These are phyloP conservation scores for Smithornis capensis DNA, from an alignment of 2,113 vertebrate genomes.

Conservation along the genomic window DNA sequence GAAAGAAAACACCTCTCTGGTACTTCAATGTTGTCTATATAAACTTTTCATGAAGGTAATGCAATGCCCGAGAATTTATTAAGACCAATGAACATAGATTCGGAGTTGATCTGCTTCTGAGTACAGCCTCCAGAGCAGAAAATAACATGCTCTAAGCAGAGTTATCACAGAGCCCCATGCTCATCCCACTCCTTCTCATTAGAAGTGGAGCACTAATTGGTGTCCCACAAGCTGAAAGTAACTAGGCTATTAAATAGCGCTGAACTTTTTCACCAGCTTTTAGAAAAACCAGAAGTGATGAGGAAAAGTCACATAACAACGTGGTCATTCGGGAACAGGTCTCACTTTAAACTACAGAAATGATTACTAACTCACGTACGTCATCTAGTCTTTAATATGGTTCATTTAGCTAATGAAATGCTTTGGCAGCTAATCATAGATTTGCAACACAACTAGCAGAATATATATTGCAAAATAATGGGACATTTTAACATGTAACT, in stretches of 20 bases:
- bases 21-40: not conserved
- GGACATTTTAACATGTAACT: not conserved
- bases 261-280: not conserved
- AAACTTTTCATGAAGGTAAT: not conserved
- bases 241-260: not conserved
- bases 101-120: not conserved
- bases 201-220: not conserved
- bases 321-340: not conserved
- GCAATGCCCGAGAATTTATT: not conserved
- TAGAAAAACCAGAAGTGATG: not conserved
- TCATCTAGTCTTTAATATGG: not conserved
- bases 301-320: not conserved
- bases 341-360: not conserved
- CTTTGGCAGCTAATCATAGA: conserved; percentile 36
- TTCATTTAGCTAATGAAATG: conserved; percentile 49
- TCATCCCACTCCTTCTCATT: not conserved
- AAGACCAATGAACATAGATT: accelerated
- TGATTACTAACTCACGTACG: not conserved
- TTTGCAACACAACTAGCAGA: not conserved
- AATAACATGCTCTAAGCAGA: not conserved
- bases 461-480: not conserved
- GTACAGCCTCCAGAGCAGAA: not conserved
- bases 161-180: not conserved
- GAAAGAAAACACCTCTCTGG: not conserved
- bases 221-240: not conserved